Evolutionary conservation across 2,797 vertebrate genomes (phyloP).

Genomic region (Setipinna tenuifilis): DNA sequence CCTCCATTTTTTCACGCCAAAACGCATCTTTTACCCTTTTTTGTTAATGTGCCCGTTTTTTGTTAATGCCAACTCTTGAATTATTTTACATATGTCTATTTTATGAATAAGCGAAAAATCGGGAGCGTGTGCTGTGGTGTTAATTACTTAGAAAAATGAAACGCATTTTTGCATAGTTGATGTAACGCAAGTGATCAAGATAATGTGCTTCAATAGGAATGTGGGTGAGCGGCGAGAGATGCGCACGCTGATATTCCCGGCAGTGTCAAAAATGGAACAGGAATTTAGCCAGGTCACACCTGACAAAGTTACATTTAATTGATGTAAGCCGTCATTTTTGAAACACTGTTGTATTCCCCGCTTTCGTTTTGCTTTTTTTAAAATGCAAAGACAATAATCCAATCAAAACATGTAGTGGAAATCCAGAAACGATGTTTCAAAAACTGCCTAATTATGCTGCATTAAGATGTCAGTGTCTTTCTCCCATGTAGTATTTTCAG

Average conservation of each 20-base stretch:
- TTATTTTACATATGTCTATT: background rate
- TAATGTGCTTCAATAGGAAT: background rate
- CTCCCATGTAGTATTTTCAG: background rate
- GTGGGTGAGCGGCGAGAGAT: background rate
- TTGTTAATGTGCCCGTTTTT: background rate
- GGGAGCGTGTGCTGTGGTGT: background rate
- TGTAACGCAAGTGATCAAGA: slow-evolving; percentile 5
- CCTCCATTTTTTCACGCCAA: background rate
- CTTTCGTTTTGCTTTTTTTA: background rate
- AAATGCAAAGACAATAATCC: background rate
- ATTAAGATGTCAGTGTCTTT: background rate
- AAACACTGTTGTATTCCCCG: background rate
- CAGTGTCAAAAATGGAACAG: background rate
- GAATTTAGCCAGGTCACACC: slow-evolving; percentile 3
- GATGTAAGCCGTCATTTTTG: background rate
- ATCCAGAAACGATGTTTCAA: background rate
- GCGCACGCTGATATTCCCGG: background rate
- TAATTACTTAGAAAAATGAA: background rate
- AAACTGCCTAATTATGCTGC: background rate
- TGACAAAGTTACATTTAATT: background rate
- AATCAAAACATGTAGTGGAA: background rate
- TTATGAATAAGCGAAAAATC: background rate
- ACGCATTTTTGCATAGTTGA: background rate
- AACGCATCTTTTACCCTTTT: background rate
- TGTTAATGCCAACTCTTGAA: background rate